Evolutionary conservation across 64 coral and sea anemone genomes (phyloP).

Genomic region (Pocillopora damicornis): DNA sequence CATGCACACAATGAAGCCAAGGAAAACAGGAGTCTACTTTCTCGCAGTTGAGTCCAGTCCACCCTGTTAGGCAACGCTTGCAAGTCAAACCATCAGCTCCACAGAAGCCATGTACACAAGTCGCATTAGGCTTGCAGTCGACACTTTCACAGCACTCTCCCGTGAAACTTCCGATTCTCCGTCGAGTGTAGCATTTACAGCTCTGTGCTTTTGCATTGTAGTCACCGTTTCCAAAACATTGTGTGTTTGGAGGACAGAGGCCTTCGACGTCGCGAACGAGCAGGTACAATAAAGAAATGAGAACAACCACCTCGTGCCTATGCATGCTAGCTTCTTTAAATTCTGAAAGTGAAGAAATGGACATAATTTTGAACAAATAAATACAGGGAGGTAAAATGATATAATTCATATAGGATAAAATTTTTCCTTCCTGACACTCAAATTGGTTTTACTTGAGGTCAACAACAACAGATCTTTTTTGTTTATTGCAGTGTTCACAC

Average conservation of each 20-base stretch:
- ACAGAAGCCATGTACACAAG: conserved; percentile 73
- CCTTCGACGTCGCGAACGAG: not conserved
- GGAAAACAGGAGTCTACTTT: conserved; percentile 59
- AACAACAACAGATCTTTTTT: no score
- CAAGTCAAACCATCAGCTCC: conserved; percentile 59
- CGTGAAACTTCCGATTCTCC: not conserved
- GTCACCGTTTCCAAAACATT: conserved; percentile 76
- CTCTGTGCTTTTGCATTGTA: conserved; percentile 55
- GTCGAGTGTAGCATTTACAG: conserved; percentile 32
- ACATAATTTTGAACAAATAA: no score
- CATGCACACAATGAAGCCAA: conserved; percentile 79
- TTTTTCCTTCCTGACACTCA: no score
- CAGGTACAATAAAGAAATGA: not conserved
- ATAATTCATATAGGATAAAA: no score
- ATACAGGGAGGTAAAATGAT: no score
- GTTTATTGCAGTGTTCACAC: no score
- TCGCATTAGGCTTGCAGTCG: conserved; percentile 66
- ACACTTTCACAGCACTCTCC: conserved; percentile 88
- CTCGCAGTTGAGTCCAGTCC: conserved; percentile 67
- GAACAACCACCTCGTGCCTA: no score
- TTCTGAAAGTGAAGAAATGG: no score
- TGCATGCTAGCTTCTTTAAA: no score
- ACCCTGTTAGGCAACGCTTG: conserved; percentile 60
- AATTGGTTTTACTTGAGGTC: no score
- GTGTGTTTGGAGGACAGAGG: conserved; percentile 53